Evolutionary conservation across 1,140 invertebrate species (phyloP).

Genomic region (Sitobion miscanthi): DNA sequence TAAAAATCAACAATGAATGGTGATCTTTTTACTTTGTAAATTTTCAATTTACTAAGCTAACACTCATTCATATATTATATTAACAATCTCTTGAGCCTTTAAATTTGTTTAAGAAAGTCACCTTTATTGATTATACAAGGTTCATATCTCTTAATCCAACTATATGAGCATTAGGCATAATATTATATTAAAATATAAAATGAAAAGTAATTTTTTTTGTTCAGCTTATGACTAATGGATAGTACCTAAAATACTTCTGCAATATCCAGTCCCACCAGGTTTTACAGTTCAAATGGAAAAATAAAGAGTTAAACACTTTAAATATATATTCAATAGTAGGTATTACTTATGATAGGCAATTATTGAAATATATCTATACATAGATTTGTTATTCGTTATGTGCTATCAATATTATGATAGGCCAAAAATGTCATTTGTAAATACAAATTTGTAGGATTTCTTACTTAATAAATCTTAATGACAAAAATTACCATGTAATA

Average conservation of each 20-base stretch:
- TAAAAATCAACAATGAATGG: neutral
- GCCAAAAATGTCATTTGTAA: neutral
- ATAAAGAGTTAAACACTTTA: neutral
- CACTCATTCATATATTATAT: no score
- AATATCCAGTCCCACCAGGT: no score
- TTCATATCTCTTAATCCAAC: neutral
- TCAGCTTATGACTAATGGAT: neutral
- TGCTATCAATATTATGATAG: neutral
- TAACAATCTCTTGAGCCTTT: neutral
- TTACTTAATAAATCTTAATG: conserved; percentile 62
- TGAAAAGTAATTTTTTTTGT: neutral
- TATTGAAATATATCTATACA: neutral
- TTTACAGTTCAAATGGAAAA: no score
- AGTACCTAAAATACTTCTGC: no score
- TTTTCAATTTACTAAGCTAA: neutral
- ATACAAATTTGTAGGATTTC: neutral
- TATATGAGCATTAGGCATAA: neutral
- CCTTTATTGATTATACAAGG: neutral
- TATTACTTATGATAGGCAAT: neutral
- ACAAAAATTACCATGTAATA: conserved; percentile 78
- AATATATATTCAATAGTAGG: neutral
- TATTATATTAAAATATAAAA: neutral
- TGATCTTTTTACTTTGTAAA: neutral
- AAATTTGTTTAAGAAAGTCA: neutral
- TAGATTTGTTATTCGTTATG: neutral